Evolutionary conservation across 2,113 vertebrate species (phyloP).

Genomic region (Pseudolaguvia tuberculata): DNA sequence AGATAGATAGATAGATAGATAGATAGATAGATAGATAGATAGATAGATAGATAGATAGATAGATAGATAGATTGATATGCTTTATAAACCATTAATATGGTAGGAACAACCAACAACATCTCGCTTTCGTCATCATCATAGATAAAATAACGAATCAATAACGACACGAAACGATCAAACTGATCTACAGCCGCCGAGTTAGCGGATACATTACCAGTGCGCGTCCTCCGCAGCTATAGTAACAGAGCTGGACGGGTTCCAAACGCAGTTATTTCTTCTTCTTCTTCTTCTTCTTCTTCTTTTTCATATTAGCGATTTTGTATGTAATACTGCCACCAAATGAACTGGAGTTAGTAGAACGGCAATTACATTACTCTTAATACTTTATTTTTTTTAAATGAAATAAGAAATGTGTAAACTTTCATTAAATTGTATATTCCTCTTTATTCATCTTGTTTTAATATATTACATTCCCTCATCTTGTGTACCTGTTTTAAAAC

Average conservation of each 20-base stretch:
- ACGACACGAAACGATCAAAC: background rate
- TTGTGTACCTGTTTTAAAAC: too few relatives aligned
- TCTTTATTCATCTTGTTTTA: too few relatives aligned
- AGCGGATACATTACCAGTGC: constrained; percentile 24
- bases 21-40: background rate
- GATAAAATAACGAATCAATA: background rate
- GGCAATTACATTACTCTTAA: too few relatives aligned
- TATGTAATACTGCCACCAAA: too few relatives aligned
- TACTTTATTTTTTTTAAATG: too few relatives aligned
- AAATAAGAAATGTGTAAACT: too few relatives aligned
- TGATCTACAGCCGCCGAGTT: background rate
- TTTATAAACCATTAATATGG: background rate
- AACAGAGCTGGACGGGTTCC: constrained; percentile 43
- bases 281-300: too few relatives aligned
- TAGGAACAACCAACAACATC: background rate
- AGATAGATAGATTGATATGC: background rate
- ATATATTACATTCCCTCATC: too few relatives aligned
- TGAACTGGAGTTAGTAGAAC: too few relatives aligned
- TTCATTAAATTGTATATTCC: too few relatives aligned
- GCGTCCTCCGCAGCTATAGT: constrained; percentile 71
- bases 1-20: too few relatives aligned
- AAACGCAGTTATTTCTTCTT: background rate
- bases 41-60: background rate
- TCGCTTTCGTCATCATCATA: background rate
- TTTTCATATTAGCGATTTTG: too few relatives aligned